Evolutionary conservation across 2,888 invertebrate genomes (phyloP).

Genomic region (Aradus depressus): DNA sequence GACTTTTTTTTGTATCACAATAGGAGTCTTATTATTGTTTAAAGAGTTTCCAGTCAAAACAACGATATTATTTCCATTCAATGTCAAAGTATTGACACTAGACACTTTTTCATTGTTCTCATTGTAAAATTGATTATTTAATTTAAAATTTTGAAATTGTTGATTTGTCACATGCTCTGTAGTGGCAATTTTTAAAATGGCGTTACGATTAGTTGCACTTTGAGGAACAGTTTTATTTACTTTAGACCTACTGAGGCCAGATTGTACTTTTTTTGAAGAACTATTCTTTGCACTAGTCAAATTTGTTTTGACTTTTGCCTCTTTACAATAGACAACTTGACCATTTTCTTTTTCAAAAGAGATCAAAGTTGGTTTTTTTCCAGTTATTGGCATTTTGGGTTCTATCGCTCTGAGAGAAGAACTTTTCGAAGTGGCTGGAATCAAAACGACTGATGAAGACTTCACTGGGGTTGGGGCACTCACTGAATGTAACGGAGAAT

Average conservation of each 20-base stretch:
- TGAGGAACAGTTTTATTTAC: neutral
- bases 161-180: no score
- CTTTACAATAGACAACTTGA: conserved; percentile 8
- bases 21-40: no score
- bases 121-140: neutral
- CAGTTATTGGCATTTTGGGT: neutral
- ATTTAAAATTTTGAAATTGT: neutral
- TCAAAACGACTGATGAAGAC: neutral
- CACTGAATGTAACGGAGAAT: no score
- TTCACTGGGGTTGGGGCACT: no score
- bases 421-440: neutral
- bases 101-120: neutral
- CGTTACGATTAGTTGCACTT: neutral
- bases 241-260: neutral
- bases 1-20: conserved; percentile 5
- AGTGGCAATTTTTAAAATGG: no score
- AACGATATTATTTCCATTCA: neutral
- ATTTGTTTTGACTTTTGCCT: conserved; percentile 5
- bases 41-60: neutral
- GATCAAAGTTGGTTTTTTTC: conserved; percentile 10
- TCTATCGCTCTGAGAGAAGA: neutral
- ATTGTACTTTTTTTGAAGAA: neutral
- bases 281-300: no score
- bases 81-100: neutral
- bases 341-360: conserved; percentile 12